Evolutionary conservation across 1,140 invertebrate species (phyloP).

Genomic region (Melipona quadrifasciata): DNA sequence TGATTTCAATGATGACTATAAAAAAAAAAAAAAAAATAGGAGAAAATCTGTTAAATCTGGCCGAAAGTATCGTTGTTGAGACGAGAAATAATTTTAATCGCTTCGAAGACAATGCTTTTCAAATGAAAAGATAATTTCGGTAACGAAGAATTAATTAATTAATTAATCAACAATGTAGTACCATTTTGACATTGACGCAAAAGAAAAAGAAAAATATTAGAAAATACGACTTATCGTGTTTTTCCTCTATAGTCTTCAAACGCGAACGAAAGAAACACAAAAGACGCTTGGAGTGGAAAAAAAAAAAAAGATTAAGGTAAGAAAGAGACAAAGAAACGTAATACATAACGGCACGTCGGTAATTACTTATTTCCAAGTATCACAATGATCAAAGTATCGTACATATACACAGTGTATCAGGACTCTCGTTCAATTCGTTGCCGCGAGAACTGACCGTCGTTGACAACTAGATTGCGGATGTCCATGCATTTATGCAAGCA

Average conservation of each 20-base stretch:
- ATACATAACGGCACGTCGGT: constrained; percentile 35
- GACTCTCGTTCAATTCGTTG: constrained; percentile 18
- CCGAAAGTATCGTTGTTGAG: not conserved
- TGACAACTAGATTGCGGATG: not conserved
- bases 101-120: not conserved
- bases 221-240: not conserved
- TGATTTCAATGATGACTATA: not conserved
- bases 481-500: not conserved
- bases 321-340: constrained; percentile 20
- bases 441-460: constrained; percentile 5
- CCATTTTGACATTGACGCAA: not conserved
- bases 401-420: constrained; percentile 5
- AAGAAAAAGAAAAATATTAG: too few relatives aligned
- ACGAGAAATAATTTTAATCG: not conserved
- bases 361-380: constrained; percentile 66
- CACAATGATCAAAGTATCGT: constrained; percentile 65
- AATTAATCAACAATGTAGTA: too few relatives aligned
- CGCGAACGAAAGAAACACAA: not conserved
- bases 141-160: not conserved
- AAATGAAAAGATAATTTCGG: not conserved
- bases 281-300: not conserved
- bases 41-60: not conserved
- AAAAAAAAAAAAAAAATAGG: too few relatives aligned
- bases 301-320: not conserved
- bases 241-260: not conserved